Evolutionary conservation across 2,888 invertebrate genomes (phyloP), one percentile per base, ranked within the genome.

Genomic region (Aquatica leii): DNA sequence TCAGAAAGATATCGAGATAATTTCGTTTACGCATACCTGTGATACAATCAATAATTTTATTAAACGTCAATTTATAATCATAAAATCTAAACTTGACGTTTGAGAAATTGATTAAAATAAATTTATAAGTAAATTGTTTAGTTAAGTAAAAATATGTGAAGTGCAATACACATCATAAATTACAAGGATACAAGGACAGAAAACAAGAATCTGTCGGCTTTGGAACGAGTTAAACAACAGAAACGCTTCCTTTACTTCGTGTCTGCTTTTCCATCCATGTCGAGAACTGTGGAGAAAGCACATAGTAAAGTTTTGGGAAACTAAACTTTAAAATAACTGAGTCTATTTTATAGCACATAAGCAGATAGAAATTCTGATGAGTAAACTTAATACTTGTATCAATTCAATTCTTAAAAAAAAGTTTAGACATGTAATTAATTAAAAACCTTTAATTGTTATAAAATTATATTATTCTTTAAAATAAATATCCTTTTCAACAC

Each of bases 1-100:
- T 74, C 74, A 74, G 53, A 56, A 43, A 63, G 65, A 69, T 71
- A 71, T 69, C 64, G 4, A 60, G 64, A 57, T 64, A 60, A 64
- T 60, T 64, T 59, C 40, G 21, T 51, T 34, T 51, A 64, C 51
- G 52, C 56, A 60, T 64, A 50, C 35, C 24, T 24, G 35, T 21
- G 21, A n/a, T 43, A 11, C 21, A 54, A 50, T 59, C 41, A 24
- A 59, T 59, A 59, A 49, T 63, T 63, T 59, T 49, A 35, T 6
- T 8, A 34, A 35, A 14, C 17, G 34, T 34, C 52, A 52, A 50
- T 50, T 50, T 6, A 49, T n/a, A 49, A 49, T n/a, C n/a, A n/a
- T n/a, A n/a, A n/a, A 34, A 9, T 8, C 9, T 8, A 34, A 34
- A 34, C 34, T n/a, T 6, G 34, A 9, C 34, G 34, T 9, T 34